phyloP scores from a whole-genome alignment of 2,888 invertebrate species.

The Notocelia uddmanniana region DNA sequence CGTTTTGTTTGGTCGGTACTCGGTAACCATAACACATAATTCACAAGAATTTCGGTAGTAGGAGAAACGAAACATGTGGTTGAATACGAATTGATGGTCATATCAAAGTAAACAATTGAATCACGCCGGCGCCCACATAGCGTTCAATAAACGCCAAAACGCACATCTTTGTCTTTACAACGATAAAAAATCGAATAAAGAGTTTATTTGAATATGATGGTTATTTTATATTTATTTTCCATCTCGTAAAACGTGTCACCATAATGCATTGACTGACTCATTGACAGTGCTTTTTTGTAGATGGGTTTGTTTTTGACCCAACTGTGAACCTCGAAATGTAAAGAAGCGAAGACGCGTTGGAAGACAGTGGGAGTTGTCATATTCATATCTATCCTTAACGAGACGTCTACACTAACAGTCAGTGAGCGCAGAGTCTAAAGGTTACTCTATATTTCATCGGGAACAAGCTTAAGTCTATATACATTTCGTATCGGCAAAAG shows the following conservation, averaged over 20 bases:
- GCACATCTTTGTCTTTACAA: constrained; percentile 43
- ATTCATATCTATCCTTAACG: background rate
- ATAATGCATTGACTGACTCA: constrained; percentile 36
- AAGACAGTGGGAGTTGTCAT: constrained; percentile 7
- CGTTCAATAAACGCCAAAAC: constrained; percentile 42
- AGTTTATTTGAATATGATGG: constrained; percentile 27
- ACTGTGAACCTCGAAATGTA: constrained; percentile 20
- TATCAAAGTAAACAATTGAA: constrained; percentile 74
- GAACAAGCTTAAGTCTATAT: background rate
- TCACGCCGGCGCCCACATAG: constrained; percentile 60
- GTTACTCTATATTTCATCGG: constrained; percentile 2
- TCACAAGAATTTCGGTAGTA: constrained; percentile 48
- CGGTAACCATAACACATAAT: constrained; percentile 52
- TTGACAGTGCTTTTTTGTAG: constrained; percentile 29
- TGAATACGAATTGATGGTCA: constrained; percentile 62
- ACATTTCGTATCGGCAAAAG: background rate
- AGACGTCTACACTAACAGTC: background rate
- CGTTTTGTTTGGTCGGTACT: constrained; percentile 45
- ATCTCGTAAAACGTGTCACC: constrained; percentile 35
- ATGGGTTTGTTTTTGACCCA: constrained; percentile 22
- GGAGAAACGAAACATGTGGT: constrained; percentile 64
- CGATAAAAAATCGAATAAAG: constrained; percentile 41
- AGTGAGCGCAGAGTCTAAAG: background rate
- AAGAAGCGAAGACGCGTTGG: constrained; percentile 31
- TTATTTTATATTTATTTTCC: constrained; percentile 34